Evolutionary conservation across 2,888 invertebrate species (phyloP).

Genomic region (Cheilosia scutellata): DNA sequence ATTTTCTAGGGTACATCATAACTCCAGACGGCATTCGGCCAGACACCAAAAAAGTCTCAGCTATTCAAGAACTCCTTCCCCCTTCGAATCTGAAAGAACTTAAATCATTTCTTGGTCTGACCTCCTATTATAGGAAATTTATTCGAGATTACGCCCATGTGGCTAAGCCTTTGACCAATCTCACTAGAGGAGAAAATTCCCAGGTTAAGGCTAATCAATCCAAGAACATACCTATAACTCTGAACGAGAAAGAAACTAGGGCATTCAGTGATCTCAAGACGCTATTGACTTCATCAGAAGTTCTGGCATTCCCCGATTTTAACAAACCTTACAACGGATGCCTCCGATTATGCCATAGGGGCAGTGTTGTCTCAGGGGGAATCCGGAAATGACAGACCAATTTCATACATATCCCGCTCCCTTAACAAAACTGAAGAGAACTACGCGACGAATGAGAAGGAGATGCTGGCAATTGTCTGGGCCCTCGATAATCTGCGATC

Average conservation of each 20-base stretch:
- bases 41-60: no score
- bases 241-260: slow-evolving; percentile 48
- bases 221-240: slow-evolving; percentile 46
- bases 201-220: slow-evolving; percentile 65
- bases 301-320: slow-evolving; percentile 51
- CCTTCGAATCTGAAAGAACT: no score
- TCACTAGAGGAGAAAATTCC: slow-evolving; percentile 68
- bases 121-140: slow-evolving; percentile 68
- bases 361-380: slow-evolving; percentile 9
- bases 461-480: slow-evolving; percentile 61
- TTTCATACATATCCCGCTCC: slow-evolving; percentile 12
- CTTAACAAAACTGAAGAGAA: slow-evolving; percentile 54
- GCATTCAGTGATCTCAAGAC: slow-evolving; percentile 70
- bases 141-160: slow-evolving; percentile 63
- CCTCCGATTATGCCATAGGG: slow-evolving; percentile 8
- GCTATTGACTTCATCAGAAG: no score
- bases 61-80: no score
- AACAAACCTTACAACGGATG: slow-evolving; percentile 27
- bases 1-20: no score
- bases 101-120: slow-evolving; percentile 65
- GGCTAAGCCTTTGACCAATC: slow-evolving; percentile 62
- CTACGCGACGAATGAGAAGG: slow-evolving; percentile 61
- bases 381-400: slow-evolving; percentile 13
- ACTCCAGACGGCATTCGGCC: no score
- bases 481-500: slow-evolving; percentile 39